Evolutionary conservation across 2,888 invertebrate species (phyloP).

Genomic region (Bimastos eiseni): DNA sequence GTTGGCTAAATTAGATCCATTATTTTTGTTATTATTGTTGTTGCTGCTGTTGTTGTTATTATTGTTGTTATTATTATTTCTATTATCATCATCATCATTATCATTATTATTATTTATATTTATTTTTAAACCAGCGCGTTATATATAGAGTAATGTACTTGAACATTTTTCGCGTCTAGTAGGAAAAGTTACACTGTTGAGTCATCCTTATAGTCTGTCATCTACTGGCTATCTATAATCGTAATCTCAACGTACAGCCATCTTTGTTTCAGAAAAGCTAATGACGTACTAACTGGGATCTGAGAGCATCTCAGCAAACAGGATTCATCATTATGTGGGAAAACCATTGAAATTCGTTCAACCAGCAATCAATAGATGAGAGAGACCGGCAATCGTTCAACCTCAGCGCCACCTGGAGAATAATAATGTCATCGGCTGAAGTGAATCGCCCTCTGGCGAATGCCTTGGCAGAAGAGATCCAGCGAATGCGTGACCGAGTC

Average conservation of each 20-base stretch:
- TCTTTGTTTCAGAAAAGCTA: not conserved
- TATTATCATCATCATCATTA: slow-evolving; percentile 27
- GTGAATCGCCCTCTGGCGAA: not conserved
- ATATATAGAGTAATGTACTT: not conserved
- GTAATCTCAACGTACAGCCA: not conserved
- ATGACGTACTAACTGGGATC: not conserved
- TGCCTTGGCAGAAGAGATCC: not conserved
- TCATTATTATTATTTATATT: not conserved
- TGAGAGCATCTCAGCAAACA: not conserved
- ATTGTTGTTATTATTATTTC: slow-evolving; percentile 34
- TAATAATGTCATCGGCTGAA: not conserved
- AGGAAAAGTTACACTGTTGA: not conserved
- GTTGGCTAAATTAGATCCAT: too few relatives aligned
- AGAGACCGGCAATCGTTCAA: not conserved
- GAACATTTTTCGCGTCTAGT: too few relatives aligned
- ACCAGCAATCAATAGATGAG: not conserved
- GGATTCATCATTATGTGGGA: too few relatives aligned
- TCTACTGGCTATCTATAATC: too few relatives aligned
- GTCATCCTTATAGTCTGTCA: not conserved
- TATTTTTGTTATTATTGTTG: slow-evolving; percentile 18
- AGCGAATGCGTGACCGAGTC: not conserved
- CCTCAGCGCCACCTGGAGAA: slow-evolving; percentile 16
- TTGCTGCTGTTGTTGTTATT: slow-evolving; percentile 33
- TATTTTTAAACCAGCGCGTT: not conserved
- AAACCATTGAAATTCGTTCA: too few relatives aligned